These are phyloP conservation scores for Neodiprion lecontei DNA, from an alignment of 1,140 invertebrate genomes.

Conservation along the genomic window DNA sequence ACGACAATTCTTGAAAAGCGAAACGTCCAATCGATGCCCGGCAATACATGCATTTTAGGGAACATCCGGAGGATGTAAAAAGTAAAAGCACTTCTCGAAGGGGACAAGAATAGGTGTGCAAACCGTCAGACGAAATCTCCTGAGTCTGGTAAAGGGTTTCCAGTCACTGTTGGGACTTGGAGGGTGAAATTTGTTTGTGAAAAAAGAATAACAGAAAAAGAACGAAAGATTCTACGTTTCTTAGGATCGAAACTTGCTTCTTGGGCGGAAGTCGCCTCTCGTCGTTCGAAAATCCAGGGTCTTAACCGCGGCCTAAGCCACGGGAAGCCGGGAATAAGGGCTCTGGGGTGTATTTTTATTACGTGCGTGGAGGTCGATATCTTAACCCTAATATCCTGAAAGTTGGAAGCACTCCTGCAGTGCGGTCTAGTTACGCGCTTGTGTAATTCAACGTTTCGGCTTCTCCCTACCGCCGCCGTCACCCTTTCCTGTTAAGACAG, in stretches of 20 bases:
- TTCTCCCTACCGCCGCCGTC: neutral
- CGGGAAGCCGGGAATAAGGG: neutral
- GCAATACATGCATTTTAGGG: too few relatives aligned
- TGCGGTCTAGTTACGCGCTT: neutral
- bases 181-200: neutral
- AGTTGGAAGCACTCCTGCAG: neutral
- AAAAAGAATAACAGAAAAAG: neutral
- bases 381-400: conserved; percentile 4
- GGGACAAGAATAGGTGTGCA: too few relatives aligned
- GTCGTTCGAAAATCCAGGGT: neutral
- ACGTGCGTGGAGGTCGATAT: neutral
- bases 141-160: neutral
- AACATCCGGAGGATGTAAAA: too few relatives aligned
- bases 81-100: too few relatives aligned
- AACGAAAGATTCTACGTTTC: neutral
- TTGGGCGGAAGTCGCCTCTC: neutral
- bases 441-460: neutral
- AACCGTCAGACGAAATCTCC: neutral
- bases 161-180: neutral
- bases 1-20: neutral
- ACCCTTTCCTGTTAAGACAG: neutral
- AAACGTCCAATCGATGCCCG: too few relatives aligned
- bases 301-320: neutral
- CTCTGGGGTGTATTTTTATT: neutral
- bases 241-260: neutral